A percentile compares a stretch with the other conserved stretches of the same genome.
phyloP scores from a whole-genome alignment of 2,113 vertebrate species.

The Heterochromis multidens region DNA sequence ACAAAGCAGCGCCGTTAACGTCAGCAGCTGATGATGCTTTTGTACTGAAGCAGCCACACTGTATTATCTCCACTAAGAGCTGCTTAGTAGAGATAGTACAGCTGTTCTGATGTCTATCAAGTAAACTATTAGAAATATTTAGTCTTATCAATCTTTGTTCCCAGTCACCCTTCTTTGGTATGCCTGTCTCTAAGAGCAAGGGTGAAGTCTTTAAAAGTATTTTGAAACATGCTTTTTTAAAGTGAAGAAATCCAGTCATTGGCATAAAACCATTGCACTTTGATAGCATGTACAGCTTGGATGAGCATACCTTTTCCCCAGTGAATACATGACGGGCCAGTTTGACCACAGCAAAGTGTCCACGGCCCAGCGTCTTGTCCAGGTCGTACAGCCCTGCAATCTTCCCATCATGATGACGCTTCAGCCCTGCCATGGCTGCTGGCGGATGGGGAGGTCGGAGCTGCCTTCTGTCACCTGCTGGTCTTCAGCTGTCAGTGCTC shows the following conservation, averaged over 20 bases:
- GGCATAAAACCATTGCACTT: background rate
- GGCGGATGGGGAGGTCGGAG: slow-evolving; percentile 24
- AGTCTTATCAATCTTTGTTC: background rate
- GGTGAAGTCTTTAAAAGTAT: background rate
- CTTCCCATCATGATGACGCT: slow-evolving; percentile 95
- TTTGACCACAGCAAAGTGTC: slow-evolving; percentile 99
- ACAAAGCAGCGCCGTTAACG: background rate
- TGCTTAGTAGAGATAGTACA: background rate
- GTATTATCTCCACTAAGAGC: background rate
- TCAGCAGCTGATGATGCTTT: background rate
- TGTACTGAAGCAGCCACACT: background rate
- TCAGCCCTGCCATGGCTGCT: slow-evolving; percentile 91
- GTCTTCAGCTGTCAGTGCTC: slow-evolving; percentile 34
- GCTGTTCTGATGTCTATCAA: background rate
- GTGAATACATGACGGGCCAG: slow-evolving; percentile 98
- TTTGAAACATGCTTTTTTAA: background rate
- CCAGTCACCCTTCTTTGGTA: background rate
- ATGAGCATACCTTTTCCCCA: slow-evolving; percentile 82
- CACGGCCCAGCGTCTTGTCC: slow-evolving; percentile 97
- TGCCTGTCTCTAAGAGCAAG: background rate
- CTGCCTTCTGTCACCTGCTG: slow-evolving; percentile 14
- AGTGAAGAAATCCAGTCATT: background rate
- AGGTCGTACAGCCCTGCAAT: slow-evolving; percentile 97
- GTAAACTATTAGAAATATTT: background rate
- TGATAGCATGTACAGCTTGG: background rate